A percentile compares a stretch with the other conserved stretches of the same genome.
These are phyloP conservation scores for Drosophila ambigua DNA, from an alignment of 1,140 invertebrate species.

Conservation along the genomic window DNA sequence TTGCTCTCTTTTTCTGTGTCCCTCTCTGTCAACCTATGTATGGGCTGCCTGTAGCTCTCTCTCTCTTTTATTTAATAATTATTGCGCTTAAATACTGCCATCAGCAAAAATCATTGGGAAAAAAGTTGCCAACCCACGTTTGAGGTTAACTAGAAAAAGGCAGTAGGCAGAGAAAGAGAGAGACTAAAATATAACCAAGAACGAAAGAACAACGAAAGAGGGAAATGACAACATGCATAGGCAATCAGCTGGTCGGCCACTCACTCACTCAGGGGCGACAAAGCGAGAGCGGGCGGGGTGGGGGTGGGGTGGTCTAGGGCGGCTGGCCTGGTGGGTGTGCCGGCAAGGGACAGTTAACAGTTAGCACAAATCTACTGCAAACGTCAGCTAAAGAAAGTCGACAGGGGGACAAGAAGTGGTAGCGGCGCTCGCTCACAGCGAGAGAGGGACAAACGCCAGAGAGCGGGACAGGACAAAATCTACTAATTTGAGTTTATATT, in stretches of 20 bases:
- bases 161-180: not conserved
- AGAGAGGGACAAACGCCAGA: not conserved
- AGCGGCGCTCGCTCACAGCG: not conserved
- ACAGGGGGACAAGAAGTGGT: slow-evolving; percentile 32
- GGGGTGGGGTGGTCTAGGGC: slow-evolving; percentile 9
- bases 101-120: no score
- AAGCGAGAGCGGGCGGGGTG: not conserved
- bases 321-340: slow-evolving; percentile 10
- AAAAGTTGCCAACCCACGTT: slow-evolving; percentile 8
- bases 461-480: not conserved
- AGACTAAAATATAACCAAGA: not conserved
- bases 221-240: slow-evolving; percentile 54
- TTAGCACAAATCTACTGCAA: slow-evolving; percentile 44
- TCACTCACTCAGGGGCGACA: no score
- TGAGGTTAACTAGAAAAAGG: slow-evolving; percentile 29
- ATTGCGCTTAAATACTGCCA: slow-evolving; percentile 1
- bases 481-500: no score
- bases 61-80: slow-evolving; percentile 20
- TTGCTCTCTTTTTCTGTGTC: slow-evolving; percentile 8
- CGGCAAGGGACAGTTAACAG: slow-evolving; percentile 16
- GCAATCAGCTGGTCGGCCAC: slow-evolving; percentile 56
- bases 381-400: slow-evolving; percentile 73
- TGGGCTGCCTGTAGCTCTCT: slow-evolving; percentile 12
- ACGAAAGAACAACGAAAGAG: not conserved
- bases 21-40: slow-evolving; percentile 35